phyloP scores from a whole-genome alignment of 2,888 invertebrate species.

The Trisateles emortualis region DNA sequence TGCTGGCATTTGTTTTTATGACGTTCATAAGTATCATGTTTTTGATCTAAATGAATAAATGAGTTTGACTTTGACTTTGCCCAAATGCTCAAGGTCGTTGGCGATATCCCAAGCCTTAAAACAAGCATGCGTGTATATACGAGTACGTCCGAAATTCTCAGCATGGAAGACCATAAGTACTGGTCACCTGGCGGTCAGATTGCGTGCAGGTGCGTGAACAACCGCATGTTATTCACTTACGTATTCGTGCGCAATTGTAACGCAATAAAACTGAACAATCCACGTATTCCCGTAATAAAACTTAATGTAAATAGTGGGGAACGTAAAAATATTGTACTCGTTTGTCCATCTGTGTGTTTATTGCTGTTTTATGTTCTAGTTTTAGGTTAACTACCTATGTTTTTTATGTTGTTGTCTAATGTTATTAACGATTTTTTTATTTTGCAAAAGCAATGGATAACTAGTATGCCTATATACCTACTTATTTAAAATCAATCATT shows the following conservation, averaged over 20 bases:
- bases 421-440: background rate
- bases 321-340: conserved; percentile 32
- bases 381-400: conserved; percentile 13
- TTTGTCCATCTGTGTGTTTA: conserved; percentile 19
- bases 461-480: too few species aligned
- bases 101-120: background rate
- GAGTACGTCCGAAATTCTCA: conserved; percentile 15
- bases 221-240: conserved; percentile 35
- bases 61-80: too few species aligned
- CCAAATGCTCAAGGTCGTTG: too few species aligned
- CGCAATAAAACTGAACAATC: conserved; percentile 17
- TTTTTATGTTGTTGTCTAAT: conserved; percentile 4
- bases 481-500: too few species aligned
- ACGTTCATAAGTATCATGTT: too few species aligned
- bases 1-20: too few species aligned
- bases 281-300: conserved; percentile 19
- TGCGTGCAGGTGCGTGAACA: conserved; percentile 47
- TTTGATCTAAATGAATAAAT: too few species aligned
- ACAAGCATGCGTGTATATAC: conserved; percentile 27
- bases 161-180: conserved; percentile 3
- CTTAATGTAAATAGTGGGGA: conserved; percentile 19
- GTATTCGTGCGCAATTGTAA: conserved; percentile 27
- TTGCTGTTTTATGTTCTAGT: conserved; percentile 23
- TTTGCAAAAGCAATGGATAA: background rate
- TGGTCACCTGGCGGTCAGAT: conserved; percentile 39